Evolutionary conservation across 2,113 vertebrate genomes (phyloP).

Genomic region (Misgurnus anguillicaudatus): DNA sequence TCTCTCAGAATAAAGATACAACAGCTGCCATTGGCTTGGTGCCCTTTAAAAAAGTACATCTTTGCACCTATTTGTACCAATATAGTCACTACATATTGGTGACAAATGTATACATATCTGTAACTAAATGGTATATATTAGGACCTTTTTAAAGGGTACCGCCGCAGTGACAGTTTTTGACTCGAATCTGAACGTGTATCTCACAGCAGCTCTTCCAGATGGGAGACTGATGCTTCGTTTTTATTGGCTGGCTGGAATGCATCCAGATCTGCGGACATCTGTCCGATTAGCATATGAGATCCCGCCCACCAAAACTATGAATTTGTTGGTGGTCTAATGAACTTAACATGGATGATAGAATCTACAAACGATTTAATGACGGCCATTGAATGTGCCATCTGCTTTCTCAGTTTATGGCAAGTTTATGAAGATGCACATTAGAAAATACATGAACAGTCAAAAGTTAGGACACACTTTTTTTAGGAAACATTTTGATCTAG

Average conservation of each 20-base stretch:
- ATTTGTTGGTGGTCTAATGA: slow-evolving; percentile 75
- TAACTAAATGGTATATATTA: too few species aligned
- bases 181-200: not conserved
- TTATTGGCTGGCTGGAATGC: slow-evolving; percentile 75
- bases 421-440: not conserved
- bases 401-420: not conserved
- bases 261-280: slow-evolving; percentile 73
- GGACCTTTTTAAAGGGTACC: too few species aligned
- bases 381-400: not conserved
- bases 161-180: too few species aligned
- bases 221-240: slow-evolving; percentile 72
- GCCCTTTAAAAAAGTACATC: too few species aligned
- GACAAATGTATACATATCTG: too few species aligned
- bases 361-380: not conserved
- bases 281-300: slow-evolving; percentile 76
- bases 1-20: too few species aligned
- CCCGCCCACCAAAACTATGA: slow-evolving; percentile 68
- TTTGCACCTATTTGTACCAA: too few species aligned
- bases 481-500: too few species aligned
- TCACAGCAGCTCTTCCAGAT: slow-evolving; percentile 58
- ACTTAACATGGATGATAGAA: slow-evolving; percentile 28
- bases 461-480: not conserved
- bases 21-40: too few species aligned
- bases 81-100: too few species aligned
- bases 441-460: not conserved